These are phyloP conservation scores for Antheraea pernyi DNA, from an alignment of 1,140 invertebrate genomes.

Conservation along the genomic window DNA sequence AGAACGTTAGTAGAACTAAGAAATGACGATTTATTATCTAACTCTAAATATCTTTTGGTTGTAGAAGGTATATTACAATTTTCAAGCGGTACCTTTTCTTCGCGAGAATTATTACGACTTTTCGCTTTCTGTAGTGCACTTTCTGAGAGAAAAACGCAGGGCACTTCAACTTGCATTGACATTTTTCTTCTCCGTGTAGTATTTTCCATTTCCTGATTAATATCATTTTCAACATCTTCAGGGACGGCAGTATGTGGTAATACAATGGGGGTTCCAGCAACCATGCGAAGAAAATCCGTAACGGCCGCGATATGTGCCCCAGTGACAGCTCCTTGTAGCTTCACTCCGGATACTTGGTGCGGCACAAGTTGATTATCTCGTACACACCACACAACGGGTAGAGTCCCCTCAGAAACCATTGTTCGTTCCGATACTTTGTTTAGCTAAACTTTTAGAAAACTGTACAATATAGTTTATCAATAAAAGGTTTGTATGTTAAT, in stretches of 20 bases:
- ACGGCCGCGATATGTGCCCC: conserved; percentile 82
- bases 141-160: conserved; percentile 77
- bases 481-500: background rate
- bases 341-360: conserved; percentile 81
- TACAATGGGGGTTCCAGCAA: conserved; percentile 80
- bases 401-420: conserved; percentile 80
- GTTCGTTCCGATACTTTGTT: conserved; percentile 24
- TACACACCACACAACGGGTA: conserved; percentile 82
- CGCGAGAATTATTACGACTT: conserved; percentile 65
- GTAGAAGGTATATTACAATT: conserved; percentile 41
- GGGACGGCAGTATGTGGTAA: conserved; percentile 73
- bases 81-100: conserved; percentile 63
- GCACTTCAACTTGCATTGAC: conserved; percentile 77
- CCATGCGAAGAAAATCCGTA: conserved; percentile 81
- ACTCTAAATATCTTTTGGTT: conserved; percentile 44
- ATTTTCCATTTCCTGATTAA: conserved; percentile 68
- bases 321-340: conserved; percentile 81
- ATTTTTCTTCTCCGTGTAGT: conserved; percentile 67
- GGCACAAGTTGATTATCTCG: conserved; percentile 83
- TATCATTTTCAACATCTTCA: conserved; percentile 64
- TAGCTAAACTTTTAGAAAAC: background rate
- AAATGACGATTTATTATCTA: conserved; percentile 45
- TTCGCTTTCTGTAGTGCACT: conserved; percentile 68
- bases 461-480: background rate
- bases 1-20: conserved; percentile 38